Percentiles rank a stretch among this genome's conserved stretches.
Evolutionary conservation across 1,140 invertebrate species (phyloP).

Genomic region (Ridgeia piscesae): DNA sequence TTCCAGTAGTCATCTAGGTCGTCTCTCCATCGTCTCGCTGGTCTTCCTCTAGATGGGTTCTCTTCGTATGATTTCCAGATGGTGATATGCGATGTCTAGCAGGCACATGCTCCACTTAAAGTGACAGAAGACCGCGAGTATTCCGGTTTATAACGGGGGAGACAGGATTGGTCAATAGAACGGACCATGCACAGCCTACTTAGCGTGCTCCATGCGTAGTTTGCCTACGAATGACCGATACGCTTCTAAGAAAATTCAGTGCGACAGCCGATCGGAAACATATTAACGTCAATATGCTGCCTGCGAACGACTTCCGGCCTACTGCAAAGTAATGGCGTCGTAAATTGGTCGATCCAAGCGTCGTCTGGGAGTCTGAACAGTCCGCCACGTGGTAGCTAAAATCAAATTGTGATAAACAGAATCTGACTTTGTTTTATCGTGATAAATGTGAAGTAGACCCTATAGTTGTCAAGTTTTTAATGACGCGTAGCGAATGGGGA

Average conservation of each 20-base stretch:
- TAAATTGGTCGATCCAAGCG: neutral
- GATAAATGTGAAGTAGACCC: no score
- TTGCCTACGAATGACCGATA: neutral
- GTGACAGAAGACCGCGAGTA: neutral
- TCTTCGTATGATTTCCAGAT: no score
- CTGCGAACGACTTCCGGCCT: neutral
- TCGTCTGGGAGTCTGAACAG: neutral
- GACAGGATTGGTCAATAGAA: neutral
- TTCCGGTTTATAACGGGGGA: neutral
- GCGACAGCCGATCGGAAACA: neutral
- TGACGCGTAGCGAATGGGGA: no score
- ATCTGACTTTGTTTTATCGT: no score
- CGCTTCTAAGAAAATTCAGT: neutral
- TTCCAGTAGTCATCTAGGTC: no score
- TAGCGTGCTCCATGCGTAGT: neutral
- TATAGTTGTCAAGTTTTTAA: no score
- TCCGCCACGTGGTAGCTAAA: neutral
- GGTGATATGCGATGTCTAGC: no score
- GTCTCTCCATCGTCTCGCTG: no score
- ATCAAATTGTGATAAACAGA: neutral
- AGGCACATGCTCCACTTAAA: neutral
- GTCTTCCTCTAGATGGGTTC: no score
- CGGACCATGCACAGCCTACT: neutral
- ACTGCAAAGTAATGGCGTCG: neutral
- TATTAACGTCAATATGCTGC: neutral